A percentile compares a stretch with the other conserved stretches of the same genome.
These are phyloP conservation scores for Drosophila leonis DNA, from an alignment of 2,888 invertebrate species.

Conservation along the genomic window DNA sequence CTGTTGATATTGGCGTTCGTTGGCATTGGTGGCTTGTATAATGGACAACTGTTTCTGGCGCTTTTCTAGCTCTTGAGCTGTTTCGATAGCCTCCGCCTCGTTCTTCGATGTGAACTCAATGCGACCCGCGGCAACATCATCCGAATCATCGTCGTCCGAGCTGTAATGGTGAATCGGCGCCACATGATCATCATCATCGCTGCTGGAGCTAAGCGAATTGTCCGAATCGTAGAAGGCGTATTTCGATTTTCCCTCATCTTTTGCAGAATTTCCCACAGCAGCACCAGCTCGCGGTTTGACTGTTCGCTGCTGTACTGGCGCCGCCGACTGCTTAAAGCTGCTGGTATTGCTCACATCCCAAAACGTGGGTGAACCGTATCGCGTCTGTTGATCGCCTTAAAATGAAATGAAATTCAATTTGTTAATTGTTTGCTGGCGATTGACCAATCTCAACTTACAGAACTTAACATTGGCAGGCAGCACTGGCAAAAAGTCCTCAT, in stretches of 20 bases:
- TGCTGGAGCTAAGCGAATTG: slow-evolving; percentile 87
- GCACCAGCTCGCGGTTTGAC: slow-evolving; percentile 21
- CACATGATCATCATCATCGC: slow-evolving; percentile 84
- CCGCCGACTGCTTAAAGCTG: slow-evolving; percentile 41
- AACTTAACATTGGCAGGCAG: slow-evolving; percentile 89
- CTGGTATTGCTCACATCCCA: slow-evolving; percentile 80
- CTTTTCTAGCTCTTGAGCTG: slow-evolving; percentile 86
- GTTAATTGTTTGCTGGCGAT: slow-evolving; percentile 20
- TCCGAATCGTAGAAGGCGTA: slow-evolving; percentile 85
- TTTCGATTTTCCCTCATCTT: slow-evolving; percentile 36
- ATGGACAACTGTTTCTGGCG: slow-evolving; percentile 84
- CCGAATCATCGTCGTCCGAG: slow-evolving; percentile 80
- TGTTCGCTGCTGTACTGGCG: neutral
- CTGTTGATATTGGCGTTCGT: slow-evolving; percentile 84
- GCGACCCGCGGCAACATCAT: slow-evolving; percentile 87
- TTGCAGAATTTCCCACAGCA: neutral
- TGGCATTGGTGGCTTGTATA: slow-evolving; percentile 84
- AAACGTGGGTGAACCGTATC: slow-evolving; percentile 85
- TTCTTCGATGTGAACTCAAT: slow-evolving; percentile 94
- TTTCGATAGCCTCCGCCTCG: slow-evolving; percentile 93
- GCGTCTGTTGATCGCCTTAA: slow-evolving; percentile 84
- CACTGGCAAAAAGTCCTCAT: slow-evolving; percentile 85
- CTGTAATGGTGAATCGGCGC: slow-evolving; percentile 76
- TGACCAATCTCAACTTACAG: slow-evolving; percentile 85
- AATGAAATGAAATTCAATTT: neutral